Evolutionary conservation across 2,113 vertebrate species (phyloP).

Genomic region (Lipotes vexillifer): DNA sequence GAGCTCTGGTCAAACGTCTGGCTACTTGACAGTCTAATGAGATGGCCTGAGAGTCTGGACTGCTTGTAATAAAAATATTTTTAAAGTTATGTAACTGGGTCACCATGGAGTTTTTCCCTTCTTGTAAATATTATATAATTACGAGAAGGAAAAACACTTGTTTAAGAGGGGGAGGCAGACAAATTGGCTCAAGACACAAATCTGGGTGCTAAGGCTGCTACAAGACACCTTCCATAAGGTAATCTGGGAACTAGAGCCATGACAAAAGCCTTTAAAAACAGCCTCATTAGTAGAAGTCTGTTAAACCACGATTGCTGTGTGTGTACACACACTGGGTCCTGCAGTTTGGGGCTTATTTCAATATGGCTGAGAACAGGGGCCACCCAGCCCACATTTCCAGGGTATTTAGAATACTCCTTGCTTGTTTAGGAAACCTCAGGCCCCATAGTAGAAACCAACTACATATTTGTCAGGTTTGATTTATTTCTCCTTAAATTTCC

Average conservation of each 20-base stretch:
- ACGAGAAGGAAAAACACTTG: constrained; percentile 48
- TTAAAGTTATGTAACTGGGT: constrained; percentile 68
- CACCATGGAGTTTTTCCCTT: constrained; percentile 74
- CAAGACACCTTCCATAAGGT: constrained; percentile 25
- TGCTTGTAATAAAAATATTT: constrained; percentile 71
- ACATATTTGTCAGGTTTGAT: background rate
- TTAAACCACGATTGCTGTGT: background rate
- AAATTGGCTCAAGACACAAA: constrained; percentile 33
- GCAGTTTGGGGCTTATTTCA: background rate
- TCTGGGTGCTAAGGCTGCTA: background rate
- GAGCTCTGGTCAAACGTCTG: constrained; percentile 39
- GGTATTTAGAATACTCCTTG: background rate
- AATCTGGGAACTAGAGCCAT: background rate
- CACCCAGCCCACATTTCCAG: background rate
- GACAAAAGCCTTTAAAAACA: background rate
- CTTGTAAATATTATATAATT: constrained; percentile 71
- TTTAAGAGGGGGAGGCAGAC: constrained; percentile 36
- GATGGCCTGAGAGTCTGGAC: constrained; percentile 29
- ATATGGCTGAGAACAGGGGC: background rate
- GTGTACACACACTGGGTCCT: background rate
- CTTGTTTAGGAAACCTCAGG: background rate
- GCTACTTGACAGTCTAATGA: constrained; percentile 44
- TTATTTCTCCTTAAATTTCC: background rate
- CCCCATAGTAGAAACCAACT: background rate
- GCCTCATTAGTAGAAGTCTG: background rate